A percentile compares a stretch with the other conserved stretches of the same genome.
Conservation (phyloP, 35 echinoderm and acorn worm species). For the Diadema setosum region DNA sequence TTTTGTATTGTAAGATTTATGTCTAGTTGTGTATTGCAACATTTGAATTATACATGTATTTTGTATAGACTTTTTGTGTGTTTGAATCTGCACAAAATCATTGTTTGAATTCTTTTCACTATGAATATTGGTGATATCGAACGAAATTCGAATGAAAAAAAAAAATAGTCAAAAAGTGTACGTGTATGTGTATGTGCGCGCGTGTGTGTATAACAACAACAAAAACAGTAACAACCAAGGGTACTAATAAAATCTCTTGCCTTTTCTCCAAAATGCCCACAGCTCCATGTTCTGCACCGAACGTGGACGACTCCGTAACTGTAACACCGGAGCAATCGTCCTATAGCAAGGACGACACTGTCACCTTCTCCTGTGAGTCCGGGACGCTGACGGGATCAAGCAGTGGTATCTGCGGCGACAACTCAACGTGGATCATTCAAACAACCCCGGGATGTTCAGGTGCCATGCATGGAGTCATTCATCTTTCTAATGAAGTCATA, state of each 20-base stretch:
- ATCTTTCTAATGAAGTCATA: no score
- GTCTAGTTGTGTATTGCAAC: no score
- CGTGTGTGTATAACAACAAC: no score
- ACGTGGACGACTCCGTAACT: neutral
- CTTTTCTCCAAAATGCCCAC: no score
- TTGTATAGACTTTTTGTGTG: no score
- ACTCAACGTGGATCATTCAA: neutral
- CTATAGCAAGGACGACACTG: neutral
- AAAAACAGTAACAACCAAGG: no score
- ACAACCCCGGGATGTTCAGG: neutral
- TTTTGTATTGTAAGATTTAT: no score
- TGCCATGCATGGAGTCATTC: no score
- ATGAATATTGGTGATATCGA: neutral
- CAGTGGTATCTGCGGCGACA: neutral
- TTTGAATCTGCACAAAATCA: neutral
- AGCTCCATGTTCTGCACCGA: neutral
- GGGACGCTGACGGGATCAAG: neutral
- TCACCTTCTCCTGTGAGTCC: neutral
- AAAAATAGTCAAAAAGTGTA: no score
- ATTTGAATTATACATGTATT: no score
- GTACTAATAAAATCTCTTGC: neutral
- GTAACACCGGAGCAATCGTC: neutral
- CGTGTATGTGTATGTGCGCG: no score
- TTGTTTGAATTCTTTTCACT: neutral
- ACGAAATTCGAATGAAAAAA: neutral